Conservation (phyloP, 2,888 invertebrate genomes). For the Polyommatus icarus region DNA sequence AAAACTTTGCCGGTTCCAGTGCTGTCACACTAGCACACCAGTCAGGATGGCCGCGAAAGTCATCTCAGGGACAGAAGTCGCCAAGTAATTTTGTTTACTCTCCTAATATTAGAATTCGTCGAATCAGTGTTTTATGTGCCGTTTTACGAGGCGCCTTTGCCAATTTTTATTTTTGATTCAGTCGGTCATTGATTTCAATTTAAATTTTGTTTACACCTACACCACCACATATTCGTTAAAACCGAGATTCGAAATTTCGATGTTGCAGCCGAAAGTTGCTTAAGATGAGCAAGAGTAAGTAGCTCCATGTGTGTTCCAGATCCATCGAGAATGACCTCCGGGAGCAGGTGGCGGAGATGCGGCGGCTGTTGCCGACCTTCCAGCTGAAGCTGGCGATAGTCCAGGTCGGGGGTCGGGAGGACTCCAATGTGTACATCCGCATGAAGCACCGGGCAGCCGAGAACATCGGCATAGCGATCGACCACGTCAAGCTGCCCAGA, state of each 20-base stretch:
- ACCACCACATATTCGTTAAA: too few species aligned
- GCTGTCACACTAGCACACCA: conserved; percentile 38
- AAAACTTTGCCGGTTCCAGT: conserved; percentile 37
- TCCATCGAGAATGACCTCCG: conserved; percentile 85
- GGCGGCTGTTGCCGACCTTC: conserved; percentile 81
- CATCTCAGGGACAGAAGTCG: conserved; percentile 85
- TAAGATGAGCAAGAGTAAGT: not conserved
- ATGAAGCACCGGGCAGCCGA: conserved; percentile 96
- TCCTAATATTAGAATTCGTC: conserved; percentile 15
- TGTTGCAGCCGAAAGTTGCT: not conserved
- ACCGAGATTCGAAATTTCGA: not conserved
- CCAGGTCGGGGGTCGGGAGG: conserved; percentile 97
- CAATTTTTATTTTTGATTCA: not conserved
- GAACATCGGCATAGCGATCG: conserved; percentile 92
- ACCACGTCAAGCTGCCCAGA: conserved; percentile 89
- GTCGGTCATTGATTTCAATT: not conserved
- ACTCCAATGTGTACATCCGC: conserved; percentile 98
- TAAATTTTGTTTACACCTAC: not conserved
- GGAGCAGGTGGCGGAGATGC: conserved; percentile 82
- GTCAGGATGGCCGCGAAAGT: conserved; percentile 64
- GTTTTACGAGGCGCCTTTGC: not conserved
- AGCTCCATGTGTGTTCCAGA: conserved; percentile 33
- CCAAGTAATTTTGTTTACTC: conserved; percentile 76
- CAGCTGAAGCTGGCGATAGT: conserved; percentile 92
- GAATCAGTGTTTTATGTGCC: not conserved